Percentiles rank a stretch among this genome's conserved stretches.
phyloP scores from a whole-genome alignment of 2,888 invertebrate genomes.

The Pristionchus mayeri region DNA sequence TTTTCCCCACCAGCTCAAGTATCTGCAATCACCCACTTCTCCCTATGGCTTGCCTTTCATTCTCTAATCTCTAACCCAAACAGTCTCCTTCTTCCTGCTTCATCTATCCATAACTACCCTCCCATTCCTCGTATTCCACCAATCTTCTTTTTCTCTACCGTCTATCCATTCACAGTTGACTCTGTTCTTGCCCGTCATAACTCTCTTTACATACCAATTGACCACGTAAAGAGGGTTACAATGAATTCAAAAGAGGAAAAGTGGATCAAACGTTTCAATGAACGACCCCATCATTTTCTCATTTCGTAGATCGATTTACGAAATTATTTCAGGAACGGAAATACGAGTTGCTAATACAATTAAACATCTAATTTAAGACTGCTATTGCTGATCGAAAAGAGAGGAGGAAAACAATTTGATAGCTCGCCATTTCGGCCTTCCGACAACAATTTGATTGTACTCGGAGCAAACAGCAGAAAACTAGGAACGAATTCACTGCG shows the following conservation, averaged over 20 bases:
- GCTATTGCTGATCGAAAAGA: neutral
- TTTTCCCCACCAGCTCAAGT: neutral
- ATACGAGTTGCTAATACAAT: too few relatives aligned
- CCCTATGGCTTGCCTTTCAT: neutral
- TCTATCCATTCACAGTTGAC: neutral
- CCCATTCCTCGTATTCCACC: neutral
- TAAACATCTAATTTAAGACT: neutral
- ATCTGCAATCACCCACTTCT: conserved; percentile 15
- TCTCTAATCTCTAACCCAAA: neutral
- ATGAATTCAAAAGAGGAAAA: conserved; percentile 32
- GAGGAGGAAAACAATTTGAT: neutral
- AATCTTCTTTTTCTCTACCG: neutral
- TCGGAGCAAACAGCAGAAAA: neutral
- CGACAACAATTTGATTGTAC: conserved; percentile 2
- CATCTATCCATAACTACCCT: conserved; percentile 19
- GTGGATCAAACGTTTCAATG: conserved; percentile 23
- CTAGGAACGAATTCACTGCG: neutral
- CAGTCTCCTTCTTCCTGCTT: conserved; percentile 10
- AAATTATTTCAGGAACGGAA: too few relatives aligned
- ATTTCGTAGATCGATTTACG: neutral
- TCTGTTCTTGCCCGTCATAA: conserved; percentile 7
- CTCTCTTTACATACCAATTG: conserved; percentile 45
- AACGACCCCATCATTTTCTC: neutral
- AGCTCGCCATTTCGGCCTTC: neutral
- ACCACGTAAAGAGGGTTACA: conserved; percentile 29